Base-by-base conservation (phyloP, 2,797 vertebrate genomes). In the Neoniphon sammara region DNA sequence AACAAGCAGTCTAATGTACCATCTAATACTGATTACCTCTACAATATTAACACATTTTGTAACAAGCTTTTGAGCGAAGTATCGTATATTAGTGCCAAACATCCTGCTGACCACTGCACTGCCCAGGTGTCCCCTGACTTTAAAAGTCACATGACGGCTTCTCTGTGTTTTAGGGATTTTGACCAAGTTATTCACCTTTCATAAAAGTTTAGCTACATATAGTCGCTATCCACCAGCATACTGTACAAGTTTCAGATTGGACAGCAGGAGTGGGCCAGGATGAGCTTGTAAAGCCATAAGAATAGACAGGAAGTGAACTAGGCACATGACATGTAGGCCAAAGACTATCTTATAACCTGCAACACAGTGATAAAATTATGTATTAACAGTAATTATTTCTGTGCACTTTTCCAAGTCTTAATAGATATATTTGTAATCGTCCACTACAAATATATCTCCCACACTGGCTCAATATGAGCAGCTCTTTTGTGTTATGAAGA, bases 171-270 rank as follows among this genome's bases (percentile, higher is more conserved):
- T 20, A 1, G 31, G 39, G 15, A 30, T 55, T 27, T 21, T 27
- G 25, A 27, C 53, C 2, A 14, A 30, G 60, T 73, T 63, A 6
- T 21, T 71, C 77, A 73, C 77, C 63, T 85, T 76, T 47, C 62
- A 11, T 78, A 1, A 54, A 64, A 65, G 36, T 70, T 23, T 42
- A 53, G 17, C 12, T 64, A 10, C 39, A 27, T 49, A 7, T 15
- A 47, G 66, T 56, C 61, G 1, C 60, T 52, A 66, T 73, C 84
- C 70, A 80, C 11, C 44, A 66, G 61, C 49, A 31, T 30, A 31
- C 66, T 82, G 55, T 82, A 84, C 70, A 73, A 76, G 55, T 85
- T 85, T 77, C 76, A 82, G 78, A 85, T 20, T 15, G 47, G 47
- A 21, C 46, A 27, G 4, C 52, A 34, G 10, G 47, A 36, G 76